Percentiles rank a stretch among this genome's conserved stretches.
phyloP scores from a whole-genome alignment of 2,797 vertebrate genomes.

The Thripadectes ignobilis region DNA sequence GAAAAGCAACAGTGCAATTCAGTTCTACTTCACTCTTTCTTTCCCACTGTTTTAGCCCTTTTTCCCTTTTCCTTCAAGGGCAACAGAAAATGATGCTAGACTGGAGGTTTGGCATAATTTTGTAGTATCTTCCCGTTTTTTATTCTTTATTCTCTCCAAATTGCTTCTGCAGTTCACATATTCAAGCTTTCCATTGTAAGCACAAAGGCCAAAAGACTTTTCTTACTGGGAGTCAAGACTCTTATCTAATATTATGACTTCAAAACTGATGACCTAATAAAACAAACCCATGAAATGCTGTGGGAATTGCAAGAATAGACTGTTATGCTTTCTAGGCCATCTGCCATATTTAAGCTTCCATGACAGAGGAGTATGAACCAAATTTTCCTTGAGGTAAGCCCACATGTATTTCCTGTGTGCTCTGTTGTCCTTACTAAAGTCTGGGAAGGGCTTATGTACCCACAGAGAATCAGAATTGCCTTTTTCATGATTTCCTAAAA shows the following conservation, averaged over 20 bases:
- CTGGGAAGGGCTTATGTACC: neutral
- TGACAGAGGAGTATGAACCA: neutral
- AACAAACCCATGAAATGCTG: neutral
- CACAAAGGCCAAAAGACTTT: neutral
- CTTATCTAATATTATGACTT: neutral
- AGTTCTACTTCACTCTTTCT: neutral
- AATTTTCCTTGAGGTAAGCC: neutral
- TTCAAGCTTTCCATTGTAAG: neutral
- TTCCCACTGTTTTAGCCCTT: neutral
- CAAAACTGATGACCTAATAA: constrained; percentile 23
- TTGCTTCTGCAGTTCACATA: neutral
- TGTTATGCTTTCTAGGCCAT: neutral
- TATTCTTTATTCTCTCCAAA: neutral
- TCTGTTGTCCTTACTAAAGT: neutral
- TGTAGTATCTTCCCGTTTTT: neutral
- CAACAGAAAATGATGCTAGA: neutral
- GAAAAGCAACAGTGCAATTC: neutral
- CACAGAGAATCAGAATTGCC: neutral
- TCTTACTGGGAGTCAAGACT: neutral
- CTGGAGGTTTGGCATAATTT: neutral
- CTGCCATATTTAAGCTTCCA: neutral
- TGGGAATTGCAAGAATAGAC: neutral
- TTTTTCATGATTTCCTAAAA: neutral
- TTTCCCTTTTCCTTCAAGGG: neutral
- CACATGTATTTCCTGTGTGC: neutral